A percentile compares a stretch with the other conserved stretches of the same genome.
phyloP scores from a whole-genome alignment of 1,140 invertebrate species.

The Anagrus nilaparvatae region DNA sequence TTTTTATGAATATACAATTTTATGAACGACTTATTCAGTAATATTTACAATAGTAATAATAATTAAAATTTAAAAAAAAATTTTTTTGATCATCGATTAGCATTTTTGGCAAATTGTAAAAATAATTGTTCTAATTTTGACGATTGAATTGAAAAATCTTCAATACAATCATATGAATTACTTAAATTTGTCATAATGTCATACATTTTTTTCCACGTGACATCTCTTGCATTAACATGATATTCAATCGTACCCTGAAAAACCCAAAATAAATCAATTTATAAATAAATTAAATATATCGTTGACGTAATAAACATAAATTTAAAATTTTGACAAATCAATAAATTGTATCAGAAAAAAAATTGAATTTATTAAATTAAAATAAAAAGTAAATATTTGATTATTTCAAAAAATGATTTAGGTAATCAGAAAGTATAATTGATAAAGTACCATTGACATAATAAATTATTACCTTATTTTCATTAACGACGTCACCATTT shows the following conservation, averaged over 20 bases:
- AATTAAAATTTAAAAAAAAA: too few species aligned
- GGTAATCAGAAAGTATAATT: too few species aligned
- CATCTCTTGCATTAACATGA: conserved; percentile 31
- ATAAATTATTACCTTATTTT: conserved; percentile 28
- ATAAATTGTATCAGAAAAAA: too few species aligned
- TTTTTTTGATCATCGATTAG: too few species aligned
- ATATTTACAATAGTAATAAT: too few species aligned
- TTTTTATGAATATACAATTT: too few species aligned
- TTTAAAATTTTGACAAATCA: too few species aligned
- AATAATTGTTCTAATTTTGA: conserved; percentile 38
- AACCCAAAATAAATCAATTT: conserved; percentile 7
- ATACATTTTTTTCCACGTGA: conserved; percentile 36
- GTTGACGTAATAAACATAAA: background rate
- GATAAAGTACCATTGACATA: background rate
- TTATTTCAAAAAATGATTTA: too few species aligned
- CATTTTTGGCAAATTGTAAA: conserved; percentile 31
- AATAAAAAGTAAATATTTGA: too few species aligned
- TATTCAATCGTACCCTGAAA: conserved; percentile 32
- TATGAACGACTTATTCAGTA: too few species aligned
- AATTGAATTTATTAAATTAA: too few species aligned
- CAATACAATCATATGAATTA: conserved; percentile 27
- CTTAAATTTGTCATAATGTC: conserved; percentile 30
- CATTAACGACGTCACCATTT: conserved; percentile 29
- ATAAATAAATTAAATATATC: background rate
- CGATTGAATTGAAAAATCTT: conserved; percentile 35